Evolutionary conservation across 2,113 vertebrate genomes (phyloP).

Genomic region (Phylloscopus trochiloides): DNA sequence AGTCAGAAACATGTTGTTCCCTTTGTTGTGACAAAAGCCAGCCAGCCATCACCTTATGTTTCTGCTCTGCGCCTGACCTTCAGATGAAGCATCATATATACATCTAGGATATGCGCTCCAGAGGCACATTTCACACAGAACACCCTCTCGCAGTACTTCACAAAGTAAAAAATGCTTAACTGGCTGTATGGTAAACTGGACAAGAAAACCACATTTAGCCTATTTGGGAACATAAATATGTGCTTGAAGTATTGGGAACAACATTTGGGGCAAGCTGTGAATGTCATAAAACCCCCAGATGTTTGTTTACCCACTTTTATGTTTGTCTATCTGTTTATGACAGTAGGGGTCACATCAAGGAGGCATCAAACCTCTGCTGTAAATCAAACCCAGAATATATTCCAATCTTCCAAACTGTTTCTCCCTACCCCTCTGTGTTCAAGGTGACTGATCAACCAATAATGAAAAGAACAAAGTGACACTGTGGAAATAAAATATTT

Average conservation of each 20-base stretch:
- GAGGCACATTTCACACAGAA: not conserved
- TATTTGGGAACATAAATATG: not conserved
- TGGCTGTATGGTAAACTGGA: not conserved
- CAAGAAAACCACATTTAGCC: not conserved
- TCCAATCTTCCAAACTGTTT: not conserved
- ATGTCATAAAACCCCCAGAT: not conserved
- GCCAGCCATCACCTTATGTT: not conserved
- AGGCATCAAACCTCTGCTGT: not conserved
- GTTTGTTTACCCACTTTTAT: not conserved
- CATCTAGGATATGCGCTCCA: not conserved
- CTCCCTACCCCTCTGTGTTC: not conserved
- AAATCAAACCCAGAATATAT: not conserved
- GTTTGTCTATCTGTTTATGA: not conserved
- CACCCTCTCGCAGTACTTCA: not conserved
- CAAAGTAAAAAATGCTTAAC: not conserved
- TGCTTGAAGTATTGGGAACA: not conserved
- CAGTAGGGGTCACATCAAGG: not conserved
- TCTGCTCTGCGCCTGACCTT: not conserved
- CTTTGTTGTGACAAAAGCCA: not conserved
- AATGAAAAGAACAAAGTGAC: constrained; percentile 13
- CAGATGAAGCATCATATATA: not conserved
- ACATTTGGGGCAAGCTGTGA: not conserved
- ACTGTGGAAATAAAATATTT: constrained; percentile 50
- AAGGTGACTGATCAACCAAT: not conserved
- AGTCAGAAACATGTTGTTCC: not conserved